phyloP scores from a whole-genome alignment of 2,113 vertebrate genomes.

The Oryctolagus cuniculus region mOryCun1.1 NC_091432.1:98543001-98543500 shows the following conservation, averaged over 20 bases:
- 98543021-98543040: neutral
- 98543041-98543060: neutral
- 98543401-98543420: too few relatives aligned
- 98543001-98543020: neutral
- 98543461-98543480: too few relatives aligned
- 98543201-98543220: conserved; percentile 6
- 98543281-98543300: neutral
- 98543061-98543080: too few relatives aligned
- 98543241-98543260: neutral
- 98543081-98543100: neutral
- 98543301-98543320: neutral
- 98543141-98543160: neutral
- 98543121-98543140: neutral
- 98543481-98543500: too few relatives aligned
- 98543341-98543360: neutral
- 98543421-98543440: too few relatives aligned
- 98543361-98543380: neutral
- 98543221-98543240: neutral
- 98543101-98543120: neutral
- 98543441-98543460: too few relatives aligned
- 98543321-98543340: neutral
- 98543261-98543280: neutral
- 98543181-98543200: neutral
- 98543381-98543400: too few relatives aligned
- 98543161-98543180: neutral